Conservation (phyloP, 2,113 vertebrate species). For the Gymnogyps californianus region DNA sequence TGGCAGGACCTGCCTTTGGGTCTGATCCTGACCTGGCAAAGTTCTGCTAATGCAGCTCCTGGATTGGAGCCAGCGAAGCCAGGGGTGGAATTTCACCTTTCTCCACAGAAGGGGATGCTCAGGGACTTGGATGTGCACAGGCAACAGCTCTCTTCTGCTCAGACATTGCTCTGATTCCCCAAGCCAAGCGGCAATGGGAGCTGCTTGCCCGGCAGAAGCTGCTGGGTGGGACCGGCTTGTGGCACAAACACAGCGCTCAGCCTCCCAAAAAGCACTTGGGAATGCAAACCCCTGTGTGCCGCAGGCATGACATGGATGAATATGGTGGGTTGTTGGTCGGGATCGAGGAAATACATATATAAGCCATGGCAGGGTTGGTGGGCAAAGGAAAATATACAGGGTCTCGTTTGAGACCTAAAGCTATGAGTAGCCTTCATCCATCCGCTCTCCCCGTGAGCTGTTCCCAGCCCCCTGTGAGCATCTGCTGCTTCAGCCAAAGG, state of each 20-base stretch:
- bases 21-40: not conserved
- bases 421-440: not conserved
- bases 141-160: not conserved
- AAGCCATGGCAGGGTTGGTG: not conserved
- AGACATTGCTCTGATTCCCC: not conserved
- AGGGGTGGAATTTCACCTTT: not conserved
- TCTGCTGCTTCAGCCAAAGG: not conserved
- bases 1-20: not conserved
- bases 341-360: rapidly evolving
- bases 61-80: not conserved
- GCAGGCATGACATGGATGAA: rapidly evolving
- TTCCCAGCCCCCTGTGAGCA: not conserved
- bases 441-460: not conserved
- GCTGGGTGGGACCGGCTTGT: not conserved
- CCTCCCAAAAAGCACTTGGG: not conserved
- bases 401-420: rapidly evolving
- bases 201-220: not conserved
- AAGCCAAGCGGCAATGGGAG: not conserved
- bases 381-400: not conserved
- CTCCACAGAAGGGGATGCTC: not conserved
- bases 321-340: rapidly evolving
- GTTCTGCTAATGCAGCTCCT: not conserved
- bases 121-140: not conserved
- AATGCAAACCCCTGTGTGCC: rapidly evolving
- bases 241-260: not conserved